These are phyloP conservation scores for Tachuris rubrigastra DNA, from an alignment of 2,113 vertebrate species.

Conservation along the genomic window DNA sequence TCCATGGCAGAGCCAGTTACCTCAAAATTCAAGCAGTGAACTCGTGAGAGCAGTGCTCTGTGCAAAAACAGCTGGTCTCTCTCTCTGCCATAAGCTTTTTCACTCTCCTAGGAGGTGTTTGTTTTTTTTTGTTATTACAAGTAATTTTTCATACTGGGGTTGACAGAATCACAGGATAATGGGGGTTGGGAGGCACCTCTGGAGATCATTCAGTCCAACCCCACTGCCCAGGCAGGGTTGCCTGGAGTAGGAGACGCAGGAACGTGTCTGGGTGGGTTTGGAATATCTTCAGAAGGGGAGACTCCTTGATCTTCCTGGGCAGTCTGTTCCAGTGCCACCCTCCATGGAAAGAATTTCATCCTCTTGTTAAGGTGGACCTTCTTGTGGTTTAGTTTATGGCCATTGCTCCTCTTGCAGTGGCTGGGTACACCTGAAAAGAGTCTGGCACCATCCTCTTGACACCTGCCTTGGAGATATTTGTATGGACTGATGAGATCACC, in stretches of 20 bases:
- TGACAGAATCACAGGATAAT: background rate
- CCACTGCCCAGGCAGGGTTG: background rate
- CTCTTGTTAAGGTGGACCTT: background rate
- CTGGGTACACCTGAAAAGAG: background rate
- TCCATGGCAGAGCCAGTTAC: background rate
- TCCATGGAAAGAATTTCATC: background rate
- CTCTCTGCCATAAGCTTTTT: background rate
- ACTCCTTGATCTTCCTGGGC: background rate
- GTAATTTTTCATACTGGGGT: background rate
- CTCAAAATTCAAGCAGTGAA: background rate
- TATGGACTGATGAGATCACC: background rate
- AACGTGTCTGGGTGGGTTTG: background rate
- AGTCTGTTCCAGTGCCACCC: background rate
- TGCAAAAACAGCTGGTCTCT: background rate
- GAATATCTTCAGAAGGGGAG: background rate
- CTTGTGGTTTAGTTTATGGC: background rate
- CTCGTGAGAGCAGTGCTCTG: background rate
- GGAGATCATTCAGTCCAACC: background rate
- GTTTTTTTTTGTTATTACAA: background rate
- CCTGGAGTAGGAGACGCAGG: background rate
- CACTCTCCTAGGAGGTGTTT: background rate
- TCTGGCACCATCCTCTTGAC: background rate
- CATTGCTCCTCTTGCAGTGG: background rate
- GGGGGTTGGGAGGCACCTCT: background rate
- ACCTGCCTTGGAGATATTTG: background rate